Percentiles rank a stretch among this genome's conserved stretches.
Evolutionary conservation across 1,140 invertebrate genomes (phyloP).

Genomic region (Drosophila subpulchrella): DNA sequence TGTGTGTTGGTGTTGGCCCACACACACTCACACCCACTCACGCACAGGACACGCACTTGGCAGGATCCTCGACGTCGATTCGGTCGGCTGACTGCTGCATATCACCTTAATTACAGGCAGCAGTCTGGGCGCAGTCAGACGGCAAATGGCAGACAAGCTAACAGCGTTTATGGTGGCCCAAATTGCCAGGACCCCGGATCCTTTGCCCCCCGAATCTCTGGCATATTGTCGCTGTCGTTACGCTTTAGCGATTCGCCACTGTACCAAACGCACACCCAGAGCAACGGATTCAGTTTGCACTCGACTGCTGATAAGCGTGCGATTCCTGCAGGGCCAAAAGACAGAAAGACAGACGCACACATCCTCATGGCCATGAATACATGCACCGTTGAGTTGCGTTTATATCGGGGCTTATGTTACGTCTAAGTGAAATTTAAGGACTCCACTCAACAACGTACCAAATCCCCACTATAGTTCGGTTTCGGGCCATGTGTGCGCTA

Average conservation of each 20-base stretch:
- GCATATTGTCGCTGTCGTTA: conserved; percentile 74
- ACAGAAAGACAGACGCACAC: conserved; percentile 31
- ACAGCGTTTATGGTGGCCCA: conserved; percentile 73
- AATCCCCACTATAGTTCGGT: conserved; percentile 72
- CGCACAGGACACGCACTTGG: conserved; percentile 75
- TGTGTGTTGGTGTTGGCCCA: not conserved
- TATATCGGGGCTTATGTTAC: conserved; percentile 80
- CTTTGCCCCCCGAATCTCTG: not conserved
- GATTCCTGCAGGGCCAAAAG: conserved; percentile 57
- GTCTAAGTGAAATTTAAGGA: conserved; percentile 83
- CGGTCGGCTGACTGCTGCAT: conserved; percentile 68
- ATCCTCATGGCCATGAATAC: conserved; percentile 73
- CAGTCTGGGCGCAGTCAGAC: conserved; percentile 78
- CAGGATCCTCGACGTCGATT: conserved; percentile 49
- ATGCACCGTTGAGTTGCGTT: conserved; percentile 78
- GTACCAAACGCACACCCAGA: conserved; percentile 48
- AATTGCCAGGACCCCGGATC: conserved; percentile 49
- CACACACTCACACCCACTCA: conserved; percentile 72
- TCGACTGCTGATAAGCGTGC: conserved; percentile 81
- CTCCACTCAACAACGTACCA: conserved; percentile 70
- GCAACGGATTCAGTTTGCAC: conserved; percentile 78
- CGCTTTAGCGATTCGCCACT: conserved; percentile 77
- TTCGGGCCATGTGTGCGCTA: conserved; percentile 22
- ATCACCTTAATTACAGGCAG: conserved; percentile 82
- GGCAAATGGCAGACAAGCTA: conserved; percentile 78